Base-by-base conservation (phyloP, 64 coral and sea anemone species). In the Trachythela sp. region DNA sequence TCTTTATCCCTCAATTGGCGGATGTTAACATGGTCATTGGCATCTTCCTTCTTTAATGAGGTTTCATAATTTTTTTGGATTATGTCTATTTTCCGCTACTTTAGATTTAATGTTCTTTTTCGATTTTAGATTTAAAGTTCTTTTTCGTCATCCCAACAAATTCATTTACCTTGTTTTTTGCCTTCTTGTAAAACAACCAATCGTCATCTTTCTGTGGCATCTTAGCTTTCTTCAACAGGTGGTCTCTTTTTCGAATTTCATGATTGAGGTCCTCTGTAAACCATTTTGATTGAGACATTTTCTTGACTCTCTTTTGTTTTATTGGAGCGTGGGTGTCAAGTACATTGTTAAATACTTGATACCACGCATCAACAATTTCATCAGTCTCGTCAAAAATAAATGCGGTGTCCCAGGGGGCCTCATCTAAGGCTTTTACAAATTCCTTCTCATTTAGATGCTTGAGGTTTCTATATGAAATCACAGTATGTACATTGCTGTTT, bases 331-430 rank as follows among this genome's bases (percentile, higher is more conserved):
- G 48, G 49, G 22, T 49, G 22, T 86, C 84, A 9, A 86, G 48
- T 39, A 86, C 84, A 50, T 43, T 40, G 48, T 43, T 88, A 35
- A 88, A 88, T 43, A 88, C 72, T 43, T 48, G 54, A 42, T 88
- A 88, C 64, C 87, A 88, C 31, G 24, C 60, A 42, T 88, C 87
- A 27, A 77, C 67, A 75, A 88, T 88, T 26, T 88, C 84, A 13
- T 91, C 60, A 37, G 64, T 77, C 31, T 91, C 90, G 31, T 91
- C 90, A 40, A 91, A 91, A 48, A 91, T 51, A 85, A 91, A 91
- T 41, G 84, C n/a, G n/a, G n/a, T n/a, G n/a, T n/a, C n/a, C n/a
- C n/a, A n/a, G n/a, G n/a, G n/a, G n/a, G n/a, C n/a, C 35, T 87
- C 42, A 34, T 39, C 33, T 48, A 77, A 71, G 27, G 32, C 30